A percentile compares a stretch with the other conserved stretches of the same genome.
These are phyloP conservation scores for Dermatemys mawii DNA, from an alignment of 2,113 vertebrate genomes.

Conservation along the genomic window DNA sequence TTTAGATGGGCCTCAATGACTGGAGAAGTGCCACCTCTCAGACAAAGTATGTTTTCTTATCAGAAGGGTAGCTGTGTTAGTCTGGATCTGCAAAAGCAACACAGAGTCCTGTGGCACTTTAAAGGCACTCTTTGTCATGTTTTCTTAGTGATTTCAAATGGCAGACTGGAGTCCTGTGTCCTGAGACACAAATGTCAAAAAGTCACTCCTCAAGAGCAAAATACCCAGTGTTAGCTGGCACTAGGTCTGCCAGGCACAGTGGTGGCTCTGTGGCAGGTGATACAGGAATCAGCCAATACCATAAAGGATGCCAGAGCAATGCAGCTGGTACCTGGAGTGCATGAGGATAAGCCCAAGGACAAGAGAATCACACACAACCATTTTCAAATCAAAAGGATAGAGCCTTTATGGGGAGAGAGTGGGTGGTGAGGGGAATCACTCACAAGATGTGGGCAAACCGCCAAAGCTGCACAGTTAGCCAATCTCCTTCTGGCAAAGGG, in stretches of 20 bases:
- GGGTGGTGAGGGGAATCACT: neutral
- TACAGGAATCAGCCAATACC: neutral
- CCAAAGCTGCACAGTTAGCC: neutral
- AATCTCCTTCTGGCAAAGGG: neutral
- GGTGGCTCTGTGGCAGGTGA: conserved; percentile 22
- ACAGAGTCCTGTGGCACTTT: no score
- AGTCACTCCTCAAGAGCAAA: neutral
- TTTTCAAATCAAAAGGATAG: neutral
- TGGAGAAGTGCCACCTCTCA: conserved; percentile 42
- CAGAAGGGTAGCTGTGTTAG: no score
- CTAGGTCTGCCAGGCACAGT: neutral
- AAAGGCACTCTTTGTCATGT: no score
- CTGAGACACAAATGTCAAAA: neutral
- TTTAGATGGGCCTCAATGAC: conserved; percentile 50
- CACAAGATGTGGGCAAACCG: neutral
- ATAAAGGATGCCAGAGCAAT: accelerated
- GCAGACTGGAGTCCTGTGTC: neutral
- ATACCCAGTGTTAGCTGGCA: conserved; percentile 40
- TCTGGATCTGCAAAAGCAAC: no score
- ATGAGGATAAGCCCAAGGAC: conserved; percentile 44
- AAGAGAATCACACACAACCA: neutral
- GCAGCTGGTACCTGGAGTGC: neutral
- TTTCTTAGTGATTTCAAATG: neutral
- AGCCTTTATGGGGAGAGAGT: neutral
- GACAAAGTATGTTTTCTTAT: conserved; percentile 14